Base-by-base conservation (phyloP, 2,888 invertebrate genomes). In the Pachliopta kotzebuea region DNA sequence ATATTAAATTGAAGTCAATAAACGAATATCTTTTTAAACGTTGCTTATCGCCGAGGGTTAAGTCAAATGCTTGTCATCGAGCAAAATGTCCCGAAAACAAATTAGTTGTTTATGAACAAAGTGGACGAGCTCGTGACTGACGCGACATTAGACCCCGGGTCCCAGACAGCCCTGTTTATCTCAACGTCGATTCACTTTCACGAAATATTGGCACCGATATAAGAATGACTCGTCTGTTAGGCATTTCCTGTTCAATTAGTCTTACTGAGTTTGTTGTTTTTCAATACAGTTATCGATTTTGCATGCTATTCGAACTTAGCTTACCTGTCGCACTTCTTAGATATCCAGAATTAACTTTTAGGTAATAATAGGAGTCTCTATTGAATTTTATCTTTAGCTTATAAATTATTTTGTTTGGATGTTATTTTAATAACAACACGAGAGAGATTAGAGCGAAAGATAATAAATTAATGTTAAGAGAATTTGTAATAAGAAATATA, bases 121-220 rank as follows among this genome's bases (percentile, higher is more conserved):
- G 87, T 85, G 88, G 85, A 74, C 81, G 73, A 70, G 81, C 77
- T 88, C 90, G 90, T 90, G 90, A 90, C 88, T 83, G 79, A 74
- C 70, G 74, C 78, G 81, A 70, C 81, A 77, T 77, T 85, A 84
- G 84, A 83, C 37, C 80, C 80, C 79, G 75, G 73, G 76, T 72
- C 72, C 72, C 72, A 75, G 72, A 75, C 76, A 75, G 75, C 76
- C 77, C 77, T 79, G 78, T 80, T 83, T 81, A 85, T 86, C 83
- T 82, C 72, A 68, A 73, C 74, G 78, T 83, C 84, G 81, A 80
- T 83, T 81, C 76, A 72, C 77, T 74, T 80, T 77, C 78, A 77
- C 80, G 80, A 87, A 85, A 83, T 87, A 88, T 85, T 81, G 76
- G 75, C 76, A 74, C 72, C 76, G 88, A 85, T 86, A 86, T 81